These are phyloP conservation scores for Drosophila parvula DNA, from an alignment of 1,140 invertebrate genomes.

Conservation along the genomic window DNA sequence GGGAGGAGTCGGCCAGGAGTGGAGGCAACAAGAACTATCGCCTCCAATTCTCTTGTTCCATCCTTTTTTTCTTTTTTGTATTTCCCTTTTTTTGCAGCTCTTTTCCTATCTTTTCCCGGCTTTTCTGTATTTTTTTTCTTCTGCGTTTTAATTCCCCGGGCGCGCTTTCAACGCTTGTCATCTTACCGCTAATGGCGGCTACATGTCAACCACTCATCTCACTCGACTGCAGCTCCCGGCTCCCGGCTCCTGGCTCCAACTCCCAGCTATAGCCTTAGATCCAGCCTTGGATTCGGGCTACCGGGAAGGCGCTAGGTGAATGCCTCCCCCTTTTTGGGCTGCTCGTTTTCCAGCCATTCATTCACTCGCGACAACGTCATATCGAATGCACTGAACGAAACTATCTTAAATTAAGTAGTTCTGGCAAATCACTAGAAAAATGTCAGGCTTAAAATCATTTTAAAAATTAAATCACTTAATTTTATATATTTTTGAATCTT, in stretches of 20 bases:
- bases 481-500: neutral
- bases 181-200: constrained; percentile 81
- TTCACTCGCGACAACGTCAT: constrained; percentile 40
- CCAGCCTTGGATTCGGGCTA: constrained; percentile 12
- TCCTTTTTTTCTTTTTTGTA: constrained; percentile 7
- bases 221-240: constrained; percentile 38
- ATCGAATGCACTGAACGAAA: constrained; percentile 6
- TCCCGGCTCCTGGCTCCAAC: neutral
- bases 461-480: too few relatives aligned
- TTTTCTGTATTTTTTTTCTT: neutral
- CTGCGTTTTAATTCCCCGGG: constrained; percentile 78
- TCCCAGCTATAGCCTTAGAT: constrained; percentile 12
- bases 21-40: constrained; percentile 54
- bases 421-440: too few relatives aligned
- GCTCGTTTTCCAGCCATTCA: constrained; percentile 70
- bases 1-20: neutral
- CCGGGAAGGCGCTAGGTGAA: neutral
- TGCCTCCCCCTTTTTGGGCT: constrained; percentile 20
- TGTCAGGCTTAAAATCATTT: too few relatives aligned
- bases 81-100: constrained; percentile 3
- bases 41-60: constrained; percentile 54
- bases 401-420: too few relatives aligned
- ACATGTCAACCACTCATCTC: constrained; percentile 81
- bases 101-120: constrained; percentile 13
- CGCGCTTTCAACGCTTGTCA: constrained; percentile 80